Evolutionary conservation across 1,140 invertebrate genomes (phyloP), one percentile per base, ranked within the genome.

Genomic region (Drosophila fuyamai): DNA sequence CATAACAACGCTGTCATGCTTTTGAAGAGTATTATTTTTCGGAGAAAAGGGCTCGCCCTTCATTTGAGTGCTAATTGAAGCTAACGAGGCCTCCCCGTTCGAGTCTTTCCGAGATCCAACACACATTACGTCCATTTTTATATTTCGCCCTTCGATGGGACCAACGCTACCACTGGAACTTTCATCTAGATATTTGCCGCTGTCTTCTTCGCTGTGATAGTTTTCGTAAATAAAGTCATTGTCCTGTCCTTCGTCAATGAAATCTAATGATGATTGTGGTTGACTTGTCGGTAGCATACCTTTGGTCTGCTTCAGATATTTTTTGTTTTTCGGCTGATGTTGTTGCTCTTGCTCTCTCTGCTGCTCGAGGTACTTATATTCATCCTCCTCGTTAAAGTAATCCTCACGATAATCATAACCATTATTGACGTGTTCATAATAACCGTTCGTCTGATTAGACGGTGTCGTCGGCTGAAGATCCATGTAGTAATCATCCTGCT

Each of bases 361-460:
- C 79, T 93, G 66, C 82, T 92, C 81, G 35, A 88, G 75, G 62
- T 92, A 92, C 59, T 90, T 89, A 46, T 90, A 88, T 51, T 92
- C 91, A 65, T 90, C 82, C 47, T 93, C 92, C 71, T 92, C 91
- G 35, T 93, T 92, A 51, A 92, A 91, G 63, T 90, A 93, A 70
- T 93, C 92, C 51, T 93, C 92, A 13, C 81, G 91, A 80, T 91
- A 90, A 66, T 92, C 76, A 81, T 92, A 92, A 74, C 86, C 73
- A 60, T 81, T 76, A 53, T 60, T 75, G 29, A 74, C 68, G 32
- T 85, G 75, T 60, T 91, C 91, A 92, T 92, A 92, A 83, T 89
- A 91, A 90, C 78, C 79, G 43, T 85, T 90, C 18, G 91, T 89
- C 85, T 92, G 88, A 18, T 89, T 73, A 18, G 93, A 93, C 43